Evolutionary conservation across 1,140 invertebrate species (phyloP), one percentile per base, ranked within the genome.

Genomic region (Platyscapa corneri): DNA sequence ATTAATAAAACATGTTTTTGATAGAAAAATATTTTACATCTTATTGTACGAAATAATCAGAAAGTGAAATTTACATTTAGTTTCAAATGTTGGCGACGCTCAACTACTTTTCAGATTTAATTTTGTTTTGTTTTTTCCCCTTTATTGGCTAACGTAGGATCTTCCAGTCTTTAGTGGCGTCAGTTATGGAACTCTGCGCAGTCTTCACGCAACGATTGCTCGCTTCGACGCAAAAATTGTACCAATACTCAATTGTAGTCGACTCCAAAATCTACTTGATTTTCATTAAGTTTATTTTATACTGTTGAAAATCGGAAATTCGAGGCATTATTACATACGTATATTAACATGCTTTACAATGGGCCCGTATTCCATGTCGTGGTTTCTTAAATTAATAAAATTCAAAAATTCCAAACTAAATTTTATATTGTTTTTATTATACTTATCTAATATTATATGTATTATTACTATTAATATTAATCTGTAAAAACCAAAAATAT

Each of bases 181-280:
- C 39, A 42, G 70, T 74, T 74, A 74, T 14, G 70, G 70, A 42
- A 39, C 23, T 23, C 37, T 27, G 37, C 37, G 1, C 34, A 72
- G 67, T 42, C 37, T 74, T 74, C 70, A 74, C 70, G 70, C 37
- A 74, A 74, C 70, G 70, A 34, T 10, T 74, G 70, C 27, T 74
- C 37, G 37, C 1, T 42, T 42, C 37, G 37, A 74, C 70, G 27
- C 70, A 74, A 74, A 74, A 74, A 74, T 74, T 74, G 37, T 74
- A 74, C 37, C 70, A 74, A 74, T 74, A 42, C 42, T 74, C 70
- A 39, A 10, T 37, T 74, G 42, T 39, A 42, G 70, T 74, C 37
- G 20, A n/a, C 27, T 0, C 23, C 0, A 74, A 74, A 74, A 74
- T 10, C n/a, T 39, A 16, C 39, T 74, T 27, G 12, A 18, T 14